Conservation (phyloP, 2,113 vertebrate species). For the Lasiurus cinereus region DNA sequence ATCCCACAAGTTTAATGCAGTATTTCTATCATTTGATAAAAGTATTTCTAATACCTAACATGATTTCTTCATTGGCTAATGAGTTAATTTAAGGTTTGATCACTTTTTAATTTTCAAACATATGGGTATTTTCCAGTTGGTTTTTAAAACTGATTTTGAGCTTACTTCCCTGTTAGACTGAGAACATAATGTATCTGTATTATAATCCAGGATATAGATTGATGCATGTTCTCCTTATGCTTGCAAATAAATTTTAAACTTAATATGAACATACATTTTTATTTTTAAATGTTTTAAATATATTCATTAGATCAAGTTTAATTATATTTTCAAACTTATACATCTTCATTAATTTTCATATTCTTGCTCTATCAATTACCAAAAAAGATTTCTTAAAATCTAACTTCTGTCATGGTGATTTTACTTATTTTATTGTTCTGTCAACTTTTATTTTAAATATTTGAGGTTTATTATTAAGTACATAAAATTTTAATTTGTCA, state of each 20-base stretch:
- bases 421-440: not conserved
- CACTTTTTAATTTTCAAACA: not conserved
- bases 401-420: not conserved
- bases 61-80: conserved; percentile 28
- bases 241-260: conserved; percentile 24
- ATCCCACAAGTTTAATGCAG: not conserved
- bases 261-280: not conserved
- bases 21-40: not conserved
- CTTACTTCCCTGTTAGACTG: not conserved
- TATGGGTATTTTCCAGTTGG: not conserved
- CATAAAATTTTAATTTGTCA: not conserved
- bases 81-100: not conserved
- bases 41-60: not conserved
- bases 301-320: not conserved
- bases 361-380: not conserved
- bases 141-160: conserved; percentile 30
- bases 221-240: not conserved
- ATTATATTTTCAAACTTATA: conserved; percentile 16
- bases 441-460: not conserved
- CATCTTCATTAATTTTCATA: not conserved
- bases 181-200: not conserved
- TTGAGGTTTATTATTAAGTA: not conserved
- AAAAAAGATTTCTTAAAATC: conserved; percentile 12
- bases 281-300: not conserved
- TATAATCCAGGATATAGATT: not conserved